A percentile compares a stretch with the other conserved stretches of the same genome.
Conservation (phyloP, 2,113 vertebrate species). For the Pagrus major region DNA sequence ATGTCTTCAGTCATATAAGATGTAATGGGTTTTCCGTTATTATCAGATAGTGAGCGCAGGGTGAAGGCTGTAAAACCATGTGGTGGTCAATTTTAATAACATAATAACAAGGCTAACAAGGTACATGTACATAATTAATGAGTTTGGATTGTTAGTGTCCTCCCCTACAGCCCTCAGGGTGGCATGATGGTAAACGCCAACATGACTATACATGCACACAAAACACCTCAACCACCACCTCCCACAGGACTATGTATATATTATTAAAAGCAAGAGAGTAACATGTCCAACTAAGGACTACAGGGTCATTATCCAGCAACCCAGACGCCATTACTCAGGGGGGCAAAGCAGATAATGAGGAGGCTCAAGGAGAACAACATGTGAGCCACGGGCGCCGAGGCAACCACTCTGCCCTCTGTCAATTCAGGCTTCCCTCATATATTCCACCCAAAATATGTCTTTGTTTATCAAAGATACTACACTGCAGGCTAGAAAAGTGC, state of each 20-base stretch:
- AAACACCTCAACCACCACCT: slow-evolving; percentile 23
- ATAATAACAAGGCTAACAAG: slow-evolving; percentile 28
- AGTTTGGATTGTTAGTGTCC: slow-evolving; percentile 25
- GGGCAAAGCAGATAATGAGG: slow-evolving; percentile 76
- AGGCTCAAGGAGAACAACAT: slow-evolving; percentile 61
- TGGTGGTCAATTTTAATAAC: slow-evolving; percentile 34
- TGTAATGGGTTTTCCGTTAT: not conserved
- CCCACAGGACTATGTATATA: slow-evolving; percentile 48
- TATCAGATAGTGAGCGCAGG: slow-evolving; percentile 7
- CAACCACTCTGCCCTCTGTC: not conserved
- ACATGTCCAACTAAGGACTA: slow-evolving; percentile 69
- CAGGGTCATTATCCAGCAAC: slow-evolving; percentile 75
- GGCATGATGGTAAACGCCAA: not conserved
- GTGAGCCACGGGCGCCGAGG: not conserved
- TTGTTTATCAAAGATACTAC: not conserved
- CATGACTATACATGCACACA: not conserved
- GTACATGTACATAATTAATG: slow-evolving; percentile 49
- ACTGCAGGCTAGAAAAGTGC: not conserved
- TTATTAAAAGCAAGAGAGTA: slow-evolving; percentile 78
- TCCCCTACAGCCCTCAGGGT: slow-evolving; percentile 7
- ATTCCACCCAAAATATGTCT: not conserved
- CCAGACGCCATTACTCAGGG: slow-evolving; percentile 72
- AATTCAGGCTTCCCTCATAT: not conserved
- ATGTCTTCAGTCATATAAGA: not conserved
- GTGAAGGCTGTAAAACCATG: slow-evolving; percentile 1